Evolutionary conservation across 2,113 vertebrate species (phyloP).

Genomic region (Gadus macrocephalus): DNA sequence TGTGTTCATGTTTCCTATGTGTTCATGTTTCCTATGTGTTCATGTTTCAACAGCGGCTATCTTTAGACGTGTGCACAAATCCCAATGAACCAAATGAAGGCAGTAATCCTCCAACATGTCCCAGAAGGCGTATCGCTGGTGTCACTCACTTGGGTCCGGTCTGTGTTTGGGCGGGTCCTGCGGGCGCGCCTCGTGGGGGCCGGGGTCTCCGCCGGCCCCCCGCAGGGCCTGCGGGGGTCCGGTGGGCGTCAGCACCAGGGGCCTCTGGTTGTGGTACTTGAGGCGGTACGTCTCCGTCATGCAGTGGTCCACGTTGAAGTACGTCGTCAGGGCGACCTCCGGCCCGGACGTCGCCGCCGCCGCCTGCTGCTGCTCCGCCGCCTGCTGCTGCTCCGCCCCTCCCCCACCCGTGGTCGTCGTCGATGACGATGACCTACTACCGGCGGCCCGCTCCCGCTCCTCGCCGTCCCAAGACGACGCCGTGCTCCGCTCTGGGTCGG

Average conservation of each 20-base stretch:
- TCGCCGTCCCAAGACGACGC: conserved; percentile 58
- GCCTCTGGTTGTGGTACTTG: conserved; percentile 93
- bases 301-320: conserved; percentile 94
- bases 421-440: background rate
- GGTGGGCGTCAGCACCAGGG: conserved; percentile 76
- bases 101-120: no score
- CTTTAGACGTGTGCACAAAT: no score
- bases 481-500: conserved; percentile 66
- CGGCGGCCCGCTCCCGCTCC: conserved; percentile 45
- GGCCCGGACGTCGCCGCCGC: conserved; percentile 54
- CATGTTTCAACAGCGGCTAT: no score
- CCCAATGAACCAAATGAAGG: no score
- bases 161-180: conserved; percentile 73
- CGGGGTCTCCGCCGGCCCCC: conserved; percentile 61
- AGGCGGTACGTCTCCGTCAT: conserved; percentile 97
- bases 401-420: conserved; percentile 35
- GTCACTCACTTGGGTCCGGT: conserved; percentile 70
- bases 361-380: no score
- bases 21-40: no score
- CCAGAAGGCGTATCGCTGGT: background rate
- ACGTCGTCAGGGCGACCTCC: conserved; percentile 85
- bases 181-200: conserved; percentile 61
- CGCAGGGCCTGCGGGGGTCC: conserved; percentile 63
- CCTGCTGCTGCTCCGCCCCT: background rate
- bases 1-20: no score